Base-by-base conservation (phyloP, 2,888 invertebrate species). In the Cheilosia grossa region DNA sequence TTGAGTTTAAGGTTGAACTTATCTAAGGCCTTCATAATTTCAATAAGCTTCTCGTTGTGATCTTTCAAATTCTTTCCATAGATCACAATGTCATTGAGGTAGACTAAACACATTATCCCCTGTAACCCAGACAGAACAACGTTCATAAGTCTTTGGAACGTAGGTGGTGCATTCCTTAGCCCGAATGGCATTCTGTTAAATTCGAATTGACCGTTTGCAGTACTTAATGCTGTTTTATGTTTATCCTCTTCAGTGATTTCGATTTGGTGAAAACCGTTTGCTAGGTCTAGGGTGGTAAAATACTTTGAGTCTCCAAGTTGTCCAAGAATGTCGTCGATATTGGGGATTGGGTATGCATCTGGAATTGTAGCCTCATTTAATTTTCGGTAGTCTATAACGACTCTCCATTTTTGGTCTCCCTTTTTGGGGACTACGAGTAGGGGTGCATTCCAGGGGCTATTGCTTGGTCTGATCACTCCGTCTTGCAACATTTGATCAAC, bases 91-190 rank as follows among this genome's bases (percentile, higher is more conserved):
- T 61, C 61, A 7, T 73, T 30, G 7, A 73, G 17, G 30, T 73
- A 63, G n/a, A 54, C 73, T 4, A 73, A 42, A 47, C 54, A 53
- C 37, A 37, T 53, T 42, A 24, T 24, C 24, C 24, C 24, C 24
- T 24, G 24, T 24, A 42, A 53, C 10, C 42, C 47, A 17, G 51
- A 47, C 21, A 72, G 44, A 10, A 72, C 47, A 33, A 27, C 9
- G 37, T 61, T 73, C 61, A 73, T 73, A 17, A 64, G 47, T 37
- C 64, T 37, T 24, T 74, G 74, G 21, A 74, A 74, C 19, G 74
- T 64, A 24, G 24, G 24, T 24, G 24, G 24, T 24, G 24, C 24
- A 24, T 24, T 24, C 4, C 24, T 24, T 24, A 73, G 27, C 5
- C 63, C 73, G 27, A 63, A 73, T 15, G 73, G 54, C 73, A 73